Percentiles rank a stretch among this genome's conserved stretches.
These are phyloP conservation scores for Triops cancriformis DNA, from an alignment of 1,140 invertebrate genomes.

Conservation along the genomic window DNA sequence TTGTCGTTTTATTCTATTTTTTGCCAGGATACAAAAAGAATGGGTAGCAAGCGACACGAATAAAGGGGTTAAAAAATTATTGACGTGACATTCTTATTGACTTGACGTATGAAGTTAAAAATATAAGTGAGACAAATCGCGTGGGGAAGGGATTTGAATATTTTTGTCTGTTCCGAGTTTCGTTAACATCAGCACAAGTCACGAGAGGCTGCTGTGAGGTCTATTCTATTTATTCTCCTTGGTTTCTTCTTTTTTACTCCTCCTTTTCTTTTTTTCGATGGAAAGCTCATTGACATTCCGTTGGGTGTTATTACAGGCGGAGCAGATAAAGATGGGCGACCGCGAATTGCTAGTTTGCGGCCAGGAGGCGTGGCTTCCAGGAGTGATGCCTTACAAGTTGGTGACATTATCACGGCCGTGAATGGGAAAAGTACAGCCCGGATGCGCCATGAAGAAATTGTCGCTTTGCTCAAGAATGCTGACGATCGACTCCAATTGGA, in stretches of 20 bases:
- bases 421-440: conserved; percentile 66
- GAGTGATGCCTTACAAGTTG: conserved; percentile 55
- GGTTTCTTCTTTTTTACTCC: not conserved
- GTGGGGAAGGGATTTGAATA: no score
- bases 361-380: conserved; percentile 52
- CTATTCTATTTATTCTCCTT: no score
- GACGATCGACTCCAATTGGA: conserved; percentile 62
- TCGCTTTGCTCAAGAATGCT: conserved; percentile 63
- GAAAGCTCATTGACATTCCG: not conserved
- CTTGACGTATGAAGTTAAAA: no score
- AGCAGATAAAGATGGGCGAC: conserved; percentile 46
- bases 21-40: no score
- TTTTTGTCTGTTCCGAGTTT: no score
- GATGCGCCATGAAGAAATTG: conserved; percentile 69
- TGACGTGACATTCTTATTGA: no score
- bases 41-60: no score
- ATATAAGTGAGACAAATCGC: no score
- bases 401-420: conserved; percentile 67
- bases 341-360: conserved; percentile 48
- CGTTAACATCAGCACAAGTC: no score
- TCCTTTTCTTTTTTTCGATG: not conserved
- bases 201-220: no score
- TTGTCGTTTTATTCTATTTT: no score
- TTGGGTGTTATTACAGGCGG: conserved; percentile 43
- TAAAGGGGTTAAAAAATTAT: no score